Percentiles rank a stretch among this genome's conserved stretches.
phyloP scores from a whole-genome alignment of 2,113 vertebrate genomes.

The Cynoglossus semilaevis region DNA sequence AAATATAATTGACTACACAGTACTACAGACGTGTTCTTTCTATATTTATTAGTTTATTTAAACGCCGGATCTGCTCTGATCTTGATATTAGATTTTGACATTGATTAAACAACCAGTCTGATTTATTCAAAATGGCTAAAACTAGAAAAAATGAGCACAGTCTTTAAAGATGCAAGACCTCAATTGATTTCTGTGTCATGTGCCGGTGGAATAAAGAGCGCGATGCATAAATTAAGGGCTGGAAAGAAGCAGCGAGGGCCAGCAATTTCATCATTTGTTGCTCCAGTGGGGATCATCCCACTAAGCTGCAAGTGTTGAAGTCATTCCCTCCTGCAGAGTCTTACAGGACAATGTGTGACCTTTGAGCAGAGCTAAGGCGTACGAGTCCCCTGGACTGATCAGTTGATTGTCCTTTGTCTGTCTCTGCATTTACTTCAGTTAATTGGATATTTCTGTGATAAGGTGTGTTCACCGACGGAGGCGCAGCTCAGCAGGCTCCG shows the following conservation, averaged over 20 bases:
- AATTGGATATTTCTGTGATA: conserved; percentile 44
- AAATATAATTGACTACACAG: no score
- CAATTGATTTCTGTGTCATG: neutral
- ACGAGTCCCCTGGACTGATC: conserved; percentile 33
- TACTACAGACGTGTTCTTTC: no score
- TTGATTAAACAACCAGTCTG: neutral
- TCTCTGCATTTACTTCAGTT: conserved; percentile 44
- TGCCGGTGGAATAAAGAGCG: conserved; percentile 7
- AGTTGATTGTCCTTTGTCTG: conserved; percentile 44
- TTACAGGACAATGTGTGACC: conserved; percentile 26
- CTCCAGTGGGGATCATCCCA: conserved; percentile 14
- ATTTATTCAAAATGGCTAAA: neutral
- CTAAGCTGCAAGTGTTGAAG: conserved; percentile 18
- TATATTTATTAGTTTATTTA: no score
- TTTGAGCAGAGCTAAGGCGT: conserved; percentile 37
- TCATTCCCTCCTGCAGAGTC: conserved; percentile 5
- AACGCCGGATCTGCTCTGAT: no score
- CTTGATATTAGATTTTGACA: neutral
- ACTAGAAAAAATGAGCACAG: neutral
- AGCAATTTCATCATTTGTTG: conserved; percentile 15
- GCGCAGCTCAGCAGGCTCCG: neutral
- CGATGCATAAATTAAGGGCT: neutral
- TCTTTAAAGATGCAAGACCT: conserved; percentile 14
- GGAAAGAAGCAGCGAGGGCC: neutral
- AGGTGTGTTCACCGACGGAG: conserved; percentile 2